Conservation (phyloP, 2,888 invertebrate genomes). For the Leucania comma region DNA sequence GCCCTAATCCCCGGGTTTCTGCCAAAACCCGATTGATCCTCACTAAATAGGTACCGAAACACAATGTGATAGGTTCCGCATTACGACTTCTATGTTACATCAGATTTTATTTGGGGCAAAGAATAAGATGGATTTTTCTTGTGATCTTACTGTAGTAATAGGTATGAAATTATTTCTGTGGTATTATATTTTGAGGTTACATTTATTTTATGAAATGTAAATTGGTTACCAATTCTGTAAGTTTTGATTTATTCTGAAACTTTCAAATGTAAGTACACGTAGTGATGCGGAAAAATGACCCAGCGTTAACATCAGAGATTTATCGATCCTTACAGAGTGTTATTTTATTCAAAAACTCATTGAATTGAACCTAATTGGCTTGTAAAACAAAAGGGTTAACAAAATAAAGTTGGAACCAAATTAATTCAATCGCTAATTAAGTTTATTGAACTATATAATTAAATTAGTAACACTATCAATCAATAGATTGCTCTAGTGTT, state of each 20-base stretch:
- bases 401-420: slow-evolving; percentile 1
- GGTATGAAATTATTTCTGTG: neutral
- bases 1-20: slow-evolving; percentile 63
- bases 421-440: neutral
- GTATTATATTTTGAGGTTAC: slow-evolving; percentile 10
- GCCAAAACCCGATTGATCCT: slow-evolving; percentile 68
- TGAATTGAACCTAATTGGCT: neutral
- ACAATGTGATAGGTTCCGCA: slow-evolving; percentile 46
- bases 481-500: slow-evolving; percentile 5
- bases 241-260: neutral
- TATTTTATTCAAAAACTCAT: slow-evolving; percentile 2
- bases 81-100: slow-evolving; percentile 29
- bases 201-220: slow-evolving; percentile 9
- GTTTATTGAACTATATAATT: slow-evolving; percentile 19
- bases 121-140: slow-evolving; percentile 22
- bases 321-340: neutral
- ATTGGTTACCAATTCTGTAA: neutral
- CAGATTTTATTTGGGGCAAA: slow-evolving; percentile 34
- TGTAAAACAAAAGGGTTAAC: slow-evolving; percentile 8
- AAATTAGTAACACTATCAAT: slow-evolving; percentile 21
- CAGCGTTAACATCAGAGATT: neutral
- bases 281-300: neutral
- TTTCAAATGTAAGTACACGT: neutral
- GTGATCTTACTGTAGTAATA: slow-evolving; percentile 6
- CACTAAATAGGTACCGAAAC: slow-evolving; percentile 69